Base-by-base conservation (phyloP, 2,888 invertebrate genomes). In the Leptopilina syphax region DNA sequence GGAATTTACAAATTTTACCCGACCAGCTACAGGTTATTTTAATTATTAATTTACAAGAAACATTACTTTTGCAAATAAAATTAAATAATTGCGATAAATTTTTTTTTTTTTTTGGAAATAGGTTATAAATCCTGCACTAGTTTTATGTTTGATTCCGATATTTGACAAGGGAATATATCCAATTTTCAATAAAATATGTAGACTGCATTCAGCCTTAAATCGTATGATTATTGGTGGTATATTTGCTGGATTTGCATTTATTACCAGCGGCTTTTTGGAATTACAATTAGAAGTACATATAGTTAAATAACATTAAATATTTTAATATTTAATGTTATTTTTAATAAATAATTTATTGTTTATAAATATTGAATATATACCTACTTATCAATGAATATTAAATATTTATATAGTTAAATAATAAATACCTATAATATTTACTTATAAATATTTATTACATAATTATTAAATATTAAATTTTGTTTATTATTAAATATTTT, bases 141-240 rank as follows among this genome's bases (percentile, higher is more conserved):
- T 96, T 18, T 92, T 96, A 34, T 84, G 95, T 6, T 93, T 96
- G 89, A 96, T 96, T 77, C 96, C 96, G 0, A 86, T 95, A 24
- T 95, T 95, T 84, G 93, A 93, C 82, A 90, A 90, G 76, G 83
- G 92, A n/a, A 87, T 95, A 12, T 95, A 95, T 86, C 95, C 95
- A 0, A 87, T 93, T 50, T 90, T 94, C 79, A 90, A 90, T 41
- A 93, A 92, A 85, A 91, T 92, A 76, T 87, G 90, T 65, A 68
- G 93, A 24, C 86, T 93, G 76, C 90, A 90, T 77, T 94, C 94
- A 63, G 95, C 96, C 0, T 91, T 96, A 67, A 95, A 96, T 86
- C 94, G 96, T 84, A 97, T 97, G 96, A 94, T 95, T 8, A 92
- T 95, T 0, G 97, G 97, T 1, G 96, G 96, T 68, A 87, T 95